A percentile compares a stretch with the other conserved stretches of the same genome.
phyloP scores from a whole-genome alignment of 2,797 vertebrate species.

The Balearica regulorum region DNA sequence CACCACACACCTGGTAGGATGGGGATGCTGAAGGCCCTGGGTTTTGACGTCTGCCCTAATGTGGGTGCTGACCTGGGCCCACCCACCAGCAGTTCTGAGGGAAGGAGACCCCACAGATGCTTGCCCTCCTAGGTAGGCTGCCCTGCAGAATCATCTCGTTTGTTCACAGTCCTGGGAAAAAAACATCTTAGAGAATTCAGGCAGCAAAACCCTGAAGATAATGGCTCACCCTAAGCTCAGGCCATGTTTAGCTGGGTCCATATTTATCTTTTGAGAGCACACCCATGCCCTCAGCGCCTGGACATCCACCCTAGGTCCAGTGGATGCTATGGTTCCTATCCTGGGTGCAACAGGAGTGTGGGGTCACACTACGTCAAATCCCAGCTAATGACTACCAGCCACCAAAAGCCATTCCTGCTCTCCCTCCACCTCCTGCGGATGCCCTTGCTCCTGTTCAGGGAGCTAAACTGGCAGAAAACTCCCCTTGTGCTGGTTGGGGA shows the following conservation, averaged over 20 bases:
- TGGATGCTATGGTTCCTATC: background rate
- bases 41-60: background rate
- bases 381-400: background rate
- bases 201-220: background rate
- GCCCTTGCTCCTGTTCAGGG: background rate
- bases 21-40: background rate
- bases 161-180: background rate
- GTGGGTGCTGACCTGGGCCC: background rate
- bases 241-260: background rate
- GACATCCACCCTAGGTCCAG: background rate
- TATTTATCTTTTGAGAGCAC: background rate
- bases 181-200: fast-evolving
- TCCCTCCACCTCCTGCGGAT: background rate
- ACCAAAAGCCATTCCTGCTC: background rate
- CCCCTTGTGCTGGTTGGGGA: background rate
- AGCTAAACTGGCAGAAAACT: background rate
- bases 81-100: background rate
- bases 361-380: background rate
- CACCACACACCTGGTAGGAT: background rate
- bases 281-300: background rate
- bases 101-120: background rate
- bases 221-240: background rate
- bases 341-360: background rate
- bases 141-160: background rate
- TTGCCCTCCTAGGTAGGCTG: background rate